Base-by-base conservation (phyloP, 2,888 invertebrate species). In the Lithophane semibrunnea region DNA sequence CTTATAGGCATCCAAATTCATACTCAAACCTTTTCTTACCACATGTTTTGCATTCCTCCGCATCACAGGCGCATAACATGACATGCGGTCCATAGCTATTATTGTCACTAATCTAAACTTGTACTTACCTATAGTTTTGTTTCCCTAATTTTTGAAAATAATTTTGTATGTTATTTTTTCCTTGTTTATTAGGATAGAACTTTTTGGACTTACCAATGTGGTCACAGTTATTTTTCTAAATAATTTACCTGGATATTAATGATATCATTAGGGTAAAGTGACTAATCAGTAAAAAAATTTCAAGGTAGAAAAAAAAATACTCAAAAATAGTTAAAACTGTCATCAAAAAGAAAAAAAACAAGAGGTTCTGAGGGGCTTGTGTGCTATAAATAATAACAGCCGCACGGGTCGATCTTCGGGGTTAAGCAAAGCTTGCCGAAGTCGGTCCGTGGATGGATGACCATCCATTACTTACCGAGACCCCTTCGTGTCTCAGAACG, bases 241-340 rank as follows among this genome's bases (percentile, higher is more conserved):
- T 52, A 10, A 24, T 79, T 79, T 79, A 64, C 83, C 79, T 83
- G 47, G 1, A 63, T n/a, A 2, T 21, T 52, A 47, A 79, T 63
- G 16, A 42, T 47, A 42, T 61, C 8, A 49, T 24, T 42, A 0
- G 9, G 16, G 18, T 21, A 5, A 83, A 61, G 52, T 61, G 16
- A 13, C 18, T 44, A 56, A 24, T 76, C 3, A 10, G 1, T 37
- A n/a, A 29, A 3, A 2, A 47, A 47, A 0, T 5, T 37, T 37
- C 37, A 37, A 37, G 37, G 37, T 16, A 9, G 5, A n/a, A 4
- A 21, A 61, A 68, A 10, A 56, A n/a, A 0, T 18, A 37, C 37
- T 49, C 5, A 0, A 49, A 18, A 49, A 44, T 5, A 9, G 5
- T 16, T 12, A 12, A n/a, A 7, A 16, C 16, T 3, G 52, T 58